These are phyloP conservation scores for Eumerus sabulonum DNA, from an alignment of 2,888 invertebrate species.

Conservation along the genomic window DNA sequence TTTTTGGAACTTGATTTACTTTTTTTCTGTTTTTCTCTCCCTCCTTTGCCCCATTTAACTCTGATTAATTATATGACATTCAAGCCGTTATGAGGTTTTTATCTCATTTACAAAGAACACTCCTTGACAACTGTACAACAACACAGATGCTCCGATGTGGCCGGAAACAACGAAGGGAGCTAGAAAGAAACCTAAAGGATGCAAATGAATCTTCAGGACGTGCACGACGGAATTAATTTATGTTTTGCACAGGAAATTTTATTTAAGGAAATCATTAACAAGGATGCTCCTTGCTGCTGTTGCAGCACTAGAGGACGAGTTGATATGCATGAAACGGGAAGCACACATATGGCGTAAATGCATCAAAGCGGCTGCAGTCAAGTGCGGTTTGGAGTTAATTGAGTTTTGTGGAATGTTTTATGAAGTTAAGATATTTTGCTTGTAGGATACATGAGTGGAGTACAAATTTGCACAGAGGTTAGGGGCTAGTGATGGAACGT, in stretches of 20 bases:
- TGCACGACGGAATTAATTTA: conserved; percentile 65
- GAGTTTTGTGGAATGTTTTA: conserved; percentile 63
- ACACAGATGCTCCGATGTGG: conserved; percentile 3
- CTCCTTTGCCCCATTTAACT: conserved; percentile 53
- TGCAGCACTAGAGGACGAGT: not conserved
- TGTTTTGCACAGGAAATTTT: conserved; percentile 68
- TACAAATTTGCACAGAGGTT: conserved; percentile 8
- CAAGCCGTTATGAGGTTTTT: conserved; percentile 66
- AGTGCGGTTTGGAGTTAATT: conserved; percentile 62
- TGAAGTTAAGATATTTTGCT: conserved; percentile 44
- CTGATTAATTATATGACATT: conserved; percentile 70
- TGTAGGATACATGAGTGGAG: conserved; percentile 5
- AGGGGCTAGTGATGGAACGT: no score
- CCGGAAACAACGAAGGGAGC: not conserved
- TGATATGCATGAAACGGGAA: not conserved
- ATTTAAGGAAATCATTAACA: conserved; percentile 68
- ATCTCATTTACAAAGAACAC: conserved; percentile 61
- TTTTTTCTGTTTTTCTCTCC: no score
- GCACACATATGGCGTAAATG: conserved; percentile 60
- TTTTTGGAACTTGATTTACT: no score
- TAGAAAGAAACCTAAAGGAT: conserved; percentile 49
- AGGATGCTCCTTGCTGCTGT: conserved; percentile 35
- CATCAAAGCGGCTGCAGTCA: conserved; percentile 63
- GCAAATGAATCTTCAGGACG: conserved; percentile 67
- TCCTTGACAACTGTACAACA: conserved; percentile 40